A percentile compares a stretch with the other conserved stretches of the same genome.
These are phyloP conservation scores for Steatornis caripensis DNA, from an alignment of 2,113 vertebrate species.

Conservation along the genomic window DNA sequence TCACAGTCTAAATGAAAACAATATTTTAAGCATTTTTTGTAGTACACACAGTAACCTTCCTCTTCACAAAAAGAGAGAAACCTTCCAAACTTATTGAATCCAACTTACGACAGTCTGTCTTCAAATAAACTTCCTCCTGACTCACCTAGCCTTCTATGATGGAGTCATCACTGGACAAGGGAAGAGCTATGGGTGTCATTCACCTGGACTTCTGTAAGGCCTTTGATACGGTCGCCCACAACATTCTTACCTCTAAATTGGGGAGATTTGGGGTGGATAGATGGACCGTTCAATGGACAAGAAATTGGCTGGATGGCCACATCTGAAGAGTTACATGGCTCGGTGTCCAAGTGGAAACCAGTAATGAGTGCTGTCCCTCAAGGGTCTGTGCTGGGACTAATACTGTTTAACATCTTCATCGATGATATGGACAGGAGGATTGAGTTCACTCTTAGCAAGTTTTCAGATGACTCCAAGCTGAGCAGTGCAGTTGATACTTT, in stretches of 20 bases:
- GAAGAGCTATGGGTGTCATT: neutral
- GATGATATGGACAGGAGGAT: too few relatives aligned
- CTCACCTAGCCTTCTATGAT: fast-evolving
- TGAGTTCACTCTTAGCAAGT: neutral
- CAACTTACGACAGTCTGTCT: neutral
- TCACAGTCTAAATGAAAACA: neutral
- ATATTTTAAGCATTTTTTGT: neutral
- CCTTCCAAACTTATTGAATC: neutral
- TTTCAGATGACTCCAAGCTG: neutral
- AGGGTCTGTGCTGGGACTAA: neutral
- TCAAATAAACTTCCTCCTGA: neutral
- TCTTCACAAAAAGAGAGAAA: neutral
- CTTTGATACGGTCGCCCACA: neutral
- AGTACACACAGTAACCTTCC: neutral
- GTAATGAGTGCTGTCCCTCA: neutral
- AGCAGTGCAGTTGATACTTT: neutral
- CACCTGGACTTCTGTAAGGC: neutral
- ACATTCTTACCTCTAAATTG: neutral
- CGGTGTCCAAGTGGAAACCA: neutral
- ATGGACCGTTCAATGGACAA: neutral
- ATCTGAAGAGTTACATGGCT: neutral
- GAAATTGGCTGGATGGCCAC: neutral
- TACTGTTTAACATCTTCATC: neutral
- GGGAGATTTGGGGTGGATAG: neutral
- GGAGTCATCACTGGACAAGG: neutral